phyloP scores from a whole-genome alignment of 2,113 vertebrate genomes.

The Anoplopoma fimbria region DNA sequence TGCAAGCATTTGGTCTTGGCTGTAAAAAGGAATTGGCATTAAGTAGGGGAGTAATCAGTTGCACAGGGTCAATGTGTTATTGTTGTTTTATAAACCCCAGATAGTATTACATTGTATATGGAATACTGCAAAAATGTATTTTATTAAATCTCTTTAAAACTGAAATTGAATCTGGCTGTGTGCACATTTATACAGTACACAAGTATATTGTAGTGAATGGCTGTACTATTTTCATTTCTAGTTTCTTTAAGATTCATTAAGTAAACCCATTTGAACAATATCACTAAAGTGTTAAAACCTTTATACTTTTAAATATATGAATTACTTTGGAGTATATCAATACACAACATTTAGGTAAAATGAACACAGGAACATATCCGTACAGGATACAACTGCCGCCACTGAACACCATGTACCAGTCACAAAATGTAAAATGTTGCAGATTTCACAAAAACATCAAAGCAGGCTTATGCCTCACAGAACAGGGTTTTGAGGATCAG shows the following conservation, averaged over 20 bases:
- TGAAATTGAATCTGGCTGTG: conserved; percentile 35
- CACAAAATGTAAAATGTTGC: neutral
- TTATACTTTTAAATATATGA: conserved; percentile 26
- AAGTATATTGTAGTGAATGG: neutral
- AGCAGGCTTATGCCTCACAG: neutral
- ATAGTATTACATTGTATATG: conserved; percentile 69
- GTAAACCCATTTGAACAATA: neutral
- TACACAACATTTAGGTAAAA: neutral
- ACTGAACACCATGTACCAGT: neutral
- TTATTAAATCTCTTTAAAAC: conserved; percentile 64
- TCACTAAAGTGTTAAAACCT: neutral
- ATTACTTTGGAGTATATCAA: neutral
- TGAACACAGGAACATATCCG: neutral
- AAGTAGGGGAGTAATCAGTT: conserved; percentile 38
- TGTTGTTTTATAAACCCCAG: conserved; percentile 24
- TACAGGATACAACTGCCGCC: neutral
- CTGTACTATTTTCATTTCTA: conserved; percentile 8
- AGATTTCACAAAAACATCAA: conserved; percentile 1
- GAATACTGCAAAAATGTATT: conserved; percentile 50
- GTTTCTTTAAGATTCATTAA: neutral
- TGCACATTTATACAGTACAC: neutral
- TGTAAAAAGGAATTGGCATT: conserved; percentile 42
- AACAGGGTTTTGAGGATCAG: neutral
- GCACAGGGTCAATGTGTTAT: conserved; percentile 50
- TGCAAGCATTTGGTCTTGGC: conserved; percentile 24